These are phyloP conservation scores for Polietes domitor DNA, from an alignment of 2,888 invertebrate genomes.

Conservation along the genomic window DNA sequence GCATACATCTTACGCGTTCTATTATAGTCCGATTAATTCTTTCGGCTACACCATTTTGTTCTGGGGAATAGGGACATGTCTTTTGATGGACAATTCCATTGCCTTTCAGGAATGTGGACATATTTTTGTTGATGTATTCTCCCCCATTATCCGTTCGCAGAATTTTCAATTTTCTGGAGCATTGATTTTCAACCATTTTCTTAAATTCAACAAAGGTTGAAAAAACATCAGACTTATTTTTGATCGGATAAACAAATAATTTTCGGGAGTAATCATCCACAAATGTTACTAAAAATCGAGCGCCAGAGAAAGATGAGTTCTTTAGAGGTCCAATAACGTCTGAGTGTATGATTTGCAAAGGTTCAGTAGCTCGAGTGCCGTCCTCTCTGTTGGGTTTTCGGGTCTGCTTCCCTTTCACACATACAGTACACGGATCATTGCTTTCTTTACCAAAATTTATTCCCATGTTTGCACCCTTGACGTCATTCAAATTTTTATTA, in stretches of 20 bases:
- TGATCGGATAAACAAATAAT: constrained; percentile 61
- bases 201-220: constrained; percentile 65
- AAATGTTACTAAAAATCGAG: constrained; percentile 70
- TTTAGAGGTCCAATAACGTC: constrained; percentile 78
- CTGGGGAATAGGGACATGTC: constrained; percentile 49
- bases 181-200: constrained; percentile 63
- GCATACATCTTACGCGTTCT: constrained; percentile 50
- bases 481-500: constrained; percentile 47
- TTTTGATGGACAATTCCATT: constrained; percentile 53
- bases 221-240: constrained; percentile 3
- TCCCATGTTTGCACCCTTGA: constrained; percentile 36
- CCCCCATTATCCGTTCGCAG: constrained; percentile 58
- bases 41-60: constrained; percentile 56
- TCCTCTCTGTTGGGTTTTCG: constrained; percentile 63
- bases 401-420: constrained; percentile 70
- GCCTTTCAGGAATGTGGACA: too few species aligned
- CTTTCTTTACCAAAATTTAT: constrained; percentile 27
- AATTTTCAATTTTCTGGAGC: constrained; percentile 53
- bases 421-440: constrained; percentile 59
- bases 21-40: constrained; percentile 47
- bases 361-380: constrained; percentile 63
- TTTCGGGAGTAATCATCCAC: constrained; percentile 74
- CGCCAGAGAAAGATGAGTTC: constrained; percentile 74
- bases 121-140: constrained; percentile 52
- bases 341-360: constrained; percentile 74